These are phyloP conservation scores for Micromys minutus DNA, from an alignment of 2,113 vertebrate species.

Conservation along the genomic window DNA sequence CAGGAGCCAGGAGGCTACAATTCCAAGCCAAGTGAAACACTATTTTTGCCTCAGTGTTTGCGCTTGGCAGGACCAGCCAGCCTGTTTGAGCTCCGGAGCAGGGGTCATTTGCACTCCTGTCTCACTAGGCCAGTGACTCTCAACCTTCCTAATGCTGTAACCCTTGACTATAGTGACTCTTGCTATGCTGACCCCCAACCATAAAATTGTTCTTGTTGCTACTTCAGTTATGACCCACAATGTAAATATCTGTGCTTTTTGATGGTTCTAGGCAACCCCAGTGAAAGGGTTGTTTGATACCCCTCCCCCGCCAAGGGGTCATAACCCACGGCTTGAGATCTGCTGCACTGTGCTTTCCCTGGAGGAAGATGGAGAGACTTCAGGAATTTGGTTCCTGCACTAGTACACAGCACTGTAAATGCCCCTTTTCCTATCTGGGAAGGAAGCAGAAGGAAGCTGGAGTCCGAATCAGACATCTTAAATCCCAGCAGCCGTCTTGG, in stretches of 20 bases:
- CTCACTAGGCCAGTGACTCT: not conserved
- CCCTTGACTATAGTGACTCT: not conserved
- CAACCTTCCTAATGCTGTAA: not conserved
- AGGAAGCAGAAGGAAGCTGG: conserved; percentile 80
- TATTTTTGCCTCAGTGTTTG: conserved; percentile 78
- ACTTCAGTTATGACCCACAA: not conserved
- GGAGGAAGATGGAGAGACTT: not conserved
- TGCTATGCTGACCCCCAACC: not conserved
- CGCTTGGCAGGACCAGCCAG: conserved; percentile 74
- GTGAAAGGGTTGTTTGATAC: not conserved
- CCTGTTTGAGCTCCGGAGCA: conserved; percentile 69
- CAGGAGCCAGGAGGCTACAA: conserved; percentile 82
- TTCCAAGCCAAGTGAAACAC: conserved; percentile 87
- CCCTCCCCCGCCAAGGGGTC: not conserved
- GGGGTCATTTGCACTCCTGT: conserved; percentile 2
- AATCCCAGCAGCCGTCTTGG: conserved; percentile 77
- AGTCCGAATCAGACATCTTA: conserved; percentile 76
- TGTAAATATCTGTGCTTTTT: not conserved
- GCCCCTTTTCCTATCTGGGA: conserved; percentile 69
- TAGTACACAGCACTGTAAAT: conserved; percentile 62
- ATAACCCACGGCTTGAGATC: not conserved
- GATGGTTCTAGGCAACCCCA: no score
- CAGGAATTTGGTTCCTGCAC: conserved; percentile 36
- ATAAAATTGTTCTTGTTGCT: not conserved
- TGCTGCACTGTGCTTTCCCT: not conserved